Evolutionary conservation across 2,797 vertebrate genomes (phyloP).

Genomic region (Lacerta agilis): DNA sequence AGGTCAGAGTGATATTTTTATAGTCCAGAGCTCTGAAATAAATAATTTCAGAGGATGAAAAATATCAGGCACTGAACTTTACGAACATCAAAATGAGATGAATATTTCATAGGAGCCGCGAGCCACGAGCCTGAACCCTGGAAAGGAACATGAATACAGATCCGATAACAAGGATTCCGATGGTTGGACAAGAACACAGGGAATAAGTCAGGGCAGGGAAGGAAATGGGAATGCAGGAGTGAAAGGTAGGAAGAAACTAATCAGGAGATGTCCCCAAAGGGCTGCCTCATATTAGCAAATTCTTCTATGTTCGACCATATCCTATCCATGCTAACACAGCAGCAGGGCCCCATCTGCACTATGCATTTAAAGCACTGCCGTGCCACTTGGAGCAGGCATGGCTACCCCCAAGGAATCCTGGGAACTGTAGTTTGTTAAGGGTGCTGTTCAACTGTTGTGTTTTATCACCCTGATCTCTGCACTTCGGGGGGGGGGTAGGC

Average conservation of each 20-base stretch:
- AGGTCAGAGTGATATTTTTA: background rate
- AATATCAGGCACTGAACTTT: background rate
- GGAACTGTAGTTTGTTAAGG: too few species aligned
- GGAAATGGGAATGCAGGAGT: background rate
- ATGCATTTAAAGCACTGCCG: too few species aligned
- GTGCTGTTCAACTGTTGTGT: too few species aligned
- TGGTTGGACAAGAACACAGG: constrained; percentile 18
- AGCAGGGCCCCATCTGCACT: background rate
- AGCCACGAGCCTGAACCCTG: constrained; percentile 5
- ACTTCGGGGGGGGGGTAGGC: too few species aligned
- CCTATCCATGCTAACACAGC: background rate
- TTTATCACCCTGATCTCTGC: too few species aligned
- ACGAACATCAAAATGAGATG: background rate
- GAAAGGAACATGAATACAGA: constrained; percentile 14
- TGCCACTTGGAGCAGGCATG: too few species aligned
- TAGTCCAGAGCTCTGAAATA: background rate
- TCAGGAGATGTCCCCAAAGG: background rate
- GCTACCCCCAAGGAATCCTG: too few species aligned
- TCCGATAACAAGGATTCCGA: background rate
- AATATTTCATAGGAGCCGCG: background rate
- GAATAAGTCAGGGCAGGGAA: background rate
- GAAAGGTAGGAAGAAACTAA: accelerated
- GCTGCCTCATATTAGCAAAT: background rate
- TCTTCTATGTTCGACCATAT: too few species aligned
- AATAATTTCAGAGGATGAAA: constrained; percentile 19